Percentiles rank a stretch among this genome's conserved stretches.
These are phyloP conservation scores for Cyanoliseus patagonus DNA, from an alignment of 2,113 vertebrate genomes.

Conservation along the genomic window DNA sequence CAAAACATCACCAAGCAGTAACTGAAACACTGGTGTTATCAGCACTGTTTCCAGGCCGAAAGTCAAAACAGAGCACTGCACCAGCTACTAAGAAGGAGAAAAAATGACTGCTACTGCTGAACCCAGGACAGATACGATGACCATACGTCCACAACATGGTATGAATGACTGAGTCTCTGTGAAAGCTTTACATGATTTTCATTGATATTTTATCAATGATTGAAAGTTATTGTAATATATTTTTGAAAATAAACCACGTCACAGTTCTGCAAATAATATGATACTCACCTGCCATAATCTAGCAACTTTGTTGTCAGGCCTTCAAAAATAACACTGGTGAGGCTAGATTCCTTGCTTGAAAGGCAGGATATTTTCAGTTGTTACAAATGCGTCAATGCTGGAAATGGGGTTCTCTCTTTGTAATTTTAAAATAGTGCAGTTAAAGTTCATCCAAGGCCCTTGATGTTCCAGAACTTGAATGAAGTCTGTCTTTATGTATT, in stretches of 20 bases:
- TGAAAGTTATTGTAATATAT: neutral
- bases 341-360: neutral
- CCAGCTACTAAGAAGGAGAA: too few species aligned
- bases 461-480: neutral
- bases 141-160: neutral
- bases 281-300: neutral
- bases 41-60: too few species aligned
- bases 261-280: neutral
- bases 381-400: neutral
- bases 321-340: neutral
- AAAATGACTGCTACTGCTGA: too few species aligned
- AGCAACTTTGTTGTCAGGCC: neutral
- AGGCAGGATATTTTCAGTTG: neutral
- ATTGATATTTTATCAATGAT: neutral
- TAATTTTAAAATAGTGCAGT: neutral
- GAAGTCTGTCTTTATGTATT: neutral
- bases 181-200: neutral
- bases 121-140: neutral
- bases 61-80: too few species aligned
- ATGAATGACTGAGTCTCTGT: neutral
- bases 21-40: too few species aligned
- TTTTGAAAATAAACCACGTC: neutral
- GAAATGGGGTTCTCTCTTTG: neutral
- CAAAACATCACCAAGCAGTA: too few species aligned
- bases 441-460: neutral